Base-by-base conservation (phyloP, 2,113 vertebrate species). In the Lepisosteus osseus region DNA sequence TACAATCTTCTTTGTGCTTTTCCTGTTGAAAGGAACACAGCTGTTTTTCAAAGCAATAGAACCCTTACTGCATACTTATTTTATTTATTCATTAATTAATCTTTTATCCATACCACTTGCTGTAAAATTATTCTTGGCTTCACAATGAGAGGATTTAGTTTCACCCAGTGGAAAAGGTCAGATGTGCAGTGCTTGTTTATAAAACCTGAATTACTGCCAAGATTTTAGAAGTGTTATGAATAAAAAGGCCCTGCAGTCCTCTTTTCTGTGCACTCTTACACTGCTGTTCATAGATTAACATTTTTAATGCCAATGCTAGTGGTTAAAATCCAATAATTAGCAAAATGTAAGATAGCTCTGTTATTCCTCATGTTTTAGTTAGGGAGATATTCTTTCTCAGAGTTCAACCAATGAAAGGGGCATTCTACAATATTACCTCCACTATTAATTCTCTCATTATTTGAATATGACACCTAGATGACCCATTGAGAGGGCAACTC, bases 391-490 rank as follows among this genome's bases (percentile, higher is more conserved):
- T n/a, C 13, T 15, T 15, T n/a, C 59, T 70, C 44, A 6, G 6
- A 29, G n/a, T 63, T 14, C 17, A 54, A 43, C 44, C 43, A n/a
- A 47, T 0, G 17, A 54, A 67, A 73, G 67, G 47, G 61, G 65
- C 54, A 56, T 29, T 15, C 44, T 69, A 2, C 54, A 74, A 77
- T 57, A 74, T 71, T 62, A 51, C 56, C 15, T 13, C 79, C 55
- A 14, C 43, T 75, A 70, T 86, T 81, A 84, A 85, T 79, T 82
- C 77, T 75, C 70, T 83, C 76, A 80, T 87, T 87, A 77, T 69
- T 73, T 77, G 86, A 86, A 91, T 82, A 79, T 77, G 79, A 80
- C 78, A 86, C 79, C 85, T 77, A 79, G 75, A 78, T 87, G 83
- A 86, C 77, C 76, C 79, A 54, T 41, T 12, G 74, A 72, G 70